phyloP scores from a whole-genome alignment of 2,797 vertebrate species.

The Alosa sapidissima region DNA sequence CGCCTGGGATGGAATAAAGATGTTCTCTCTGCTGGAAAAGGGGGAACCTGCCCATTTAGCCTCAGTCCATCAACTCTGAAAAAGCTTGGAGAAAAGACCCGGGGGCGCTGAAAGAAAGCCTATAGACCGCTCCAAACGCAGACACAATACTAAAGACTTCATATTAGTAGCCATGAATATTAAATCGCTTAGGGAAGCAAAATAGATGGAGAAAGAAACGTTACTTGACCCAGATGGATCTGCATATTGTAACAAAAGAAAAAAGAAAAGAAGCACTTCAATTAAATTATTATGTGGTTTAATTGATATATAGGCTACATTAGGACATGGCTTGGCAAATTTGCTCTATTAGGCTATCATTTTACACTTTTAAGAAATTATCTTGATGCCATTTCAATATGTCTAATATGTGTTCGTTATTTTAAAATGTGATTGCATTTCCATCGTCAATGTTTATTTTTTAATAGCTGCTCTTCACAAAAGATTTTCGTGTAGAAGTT shows the following conservation, averaged over 20 bases:
- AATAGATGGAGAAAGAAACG: conserved; percentile 56
- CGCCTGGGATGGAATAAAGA: conserved; percentile 84
- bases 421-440: not conserved
- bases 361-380: not conserved
- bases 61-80: conserved; percentile 84
- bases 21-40: conserved; percentile 74
- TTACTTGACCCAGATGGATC: conserved; percentile 57
- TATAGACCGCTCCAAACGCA: conserved; percentile 67
- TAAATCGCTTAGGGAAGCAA: conserved; percentile 72
- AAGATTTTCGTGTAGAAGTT: not conserved
- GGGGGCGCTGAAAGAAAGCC: conserved; percentile 77
- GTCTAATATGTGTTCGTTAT: not conserved
- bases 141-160: conserved; percentile 82
- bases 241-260: conserved; percentile 51
- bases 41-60: conserved; percentile 77
- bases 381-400: not conserved
- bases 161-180: conserved; percentile 93
- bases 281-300: not conserved
- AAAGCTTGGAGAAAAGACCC: conserved; percentile 73
- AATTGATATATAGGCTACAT: not conserved
- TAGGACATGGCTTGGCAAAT: not conserved
- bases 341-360: not conserved
- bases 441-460: not conserved
- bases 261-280: conserved; percentile 9
- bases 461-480: not conserved